A percentile compares a stretch with the other conserved stretches of the same genome.
These are phyloP conservation scores for Cyrtorhinus lividipennis DNA, from an alignment of 1,140 invertebrate species.

Conservation along the genomic window DNA sequence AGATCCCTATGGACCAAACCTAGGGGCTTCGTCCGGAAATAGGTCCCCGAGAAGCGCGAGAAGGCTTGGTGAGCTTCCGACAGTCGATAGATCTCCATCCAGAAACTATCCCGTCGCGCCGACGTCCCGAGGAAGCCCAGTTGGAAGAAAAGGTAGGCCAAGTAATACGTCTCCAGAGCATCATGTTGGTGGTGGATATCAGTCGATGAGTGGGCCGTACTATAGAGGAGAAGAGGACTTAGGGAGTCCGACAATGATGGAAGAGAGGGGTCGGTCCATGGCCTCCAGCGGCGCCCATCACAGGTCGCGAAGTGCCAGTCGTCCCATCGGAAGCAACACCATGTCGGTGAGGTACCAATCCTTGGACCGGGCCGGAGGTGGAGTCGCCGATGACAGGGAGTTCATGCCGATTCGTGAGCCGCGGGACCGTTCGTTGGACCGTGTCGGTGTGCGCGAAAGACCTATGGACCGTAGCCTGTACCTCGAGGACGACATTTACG, in stretches of 20 bases:
- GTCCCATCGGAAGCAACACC: constrained; percentile 38
- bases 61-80: constrained; percentile 53
- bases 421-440: constrained; percentile 43
- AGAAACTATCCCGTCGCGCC: constrained; percentile 46
- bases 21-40: constrained; percentile 35
- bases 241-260: constrained; percentile 41
- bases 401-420: constrained; percentile 67
- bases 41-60: constrained; percentile 45
- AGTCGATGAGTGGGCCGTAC: constrained; percentile 35
- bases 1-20: constrained; percentile 47
- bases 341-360: constrained; percentile 56
- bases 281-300: constrained; percentile 33
- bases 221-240: constrained; percentile 58
- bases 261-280: constrained; percentile 41
- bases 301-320: constrained; percentile 42
- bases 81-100: constrained; percentile 69
- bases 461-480: constrained; percentile 44
- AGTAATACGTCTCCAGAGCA: constrained; percentile 44
- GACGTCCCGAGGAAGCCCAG: constrained; percentile 37
- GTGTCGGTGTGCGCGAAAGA: constrained; percentile 40
- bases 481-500: constrained; percentile 59
- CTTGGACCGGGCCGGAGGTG: constrained; percentile 49
- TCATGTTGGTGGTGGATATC: constrained; percentile 29
- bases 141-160: constrained; percentile 33
- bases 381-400: constrained; percentile 48